Evolutionary conservation across 1,140 invertebrate genomes (phyloP), one percentile per base, ranked within the genome.

Genomic region (Ceratina calcarata): DNA sequence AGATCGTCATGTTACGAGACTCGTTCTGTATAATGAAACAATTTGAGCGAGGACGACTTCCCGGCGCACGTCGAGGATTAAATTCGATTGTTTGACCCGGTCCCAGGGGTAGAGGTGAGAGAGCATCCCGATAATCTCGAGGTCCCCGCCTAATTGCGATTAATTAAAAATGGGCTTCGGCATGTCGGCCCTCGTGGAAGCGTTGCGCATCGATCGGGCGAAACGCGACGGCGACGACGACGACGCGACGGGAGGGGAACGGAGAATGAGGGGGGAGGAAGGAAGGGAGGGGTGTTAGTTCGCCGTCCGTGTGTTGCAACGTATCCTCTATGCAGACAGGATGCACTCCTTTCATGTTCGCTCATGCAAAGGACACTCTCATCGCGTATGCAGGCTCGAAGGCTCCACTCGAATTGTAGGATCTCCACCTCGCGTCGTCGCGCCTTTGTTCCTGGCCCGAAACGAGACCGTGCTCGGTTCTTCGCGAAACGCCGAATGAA

Each of bases 341-440:
- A 80, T 74, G 76, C 76, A 61, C 75, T 82, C 74, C 74, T 78
- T 73, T 78, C 73, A 72, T 65, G 64, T 62, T 61, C 72, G 79
- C 45, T 73, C 74, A 68, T 70, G 74, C 64, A 81, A 81, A 82
- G 72, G 80, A 72, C 58, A 51, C 80, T 77, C 73, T 69, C 73
- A 69, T 81, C 79, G 76, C 60, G 77, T 79, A 79, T 79, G 77
- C 77, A 79, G 51, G 51, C 51, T 53, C 60, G 32, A 22, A 79
- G 70, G 24, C 77, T 66, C 77, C 53, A 32, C 77, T 74, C 70
- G 77, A 60, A 79, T 66, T 37, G 61, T 66, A 60, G 53, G 32
- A 78, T 69, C 55, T 69, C 65, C 51, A 60, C 24, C 66, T 37
- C 32, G 32, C 6, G 6, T n/a, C n/a, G 49, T 61, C 16, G n/a